A percentile compares a stretch with the other conserved stretches of the same genome.
Evolutionary conservation across 2,113 vertebrate species (phyloP).

Genomic region (Erinaceus europaeus): DNA sequence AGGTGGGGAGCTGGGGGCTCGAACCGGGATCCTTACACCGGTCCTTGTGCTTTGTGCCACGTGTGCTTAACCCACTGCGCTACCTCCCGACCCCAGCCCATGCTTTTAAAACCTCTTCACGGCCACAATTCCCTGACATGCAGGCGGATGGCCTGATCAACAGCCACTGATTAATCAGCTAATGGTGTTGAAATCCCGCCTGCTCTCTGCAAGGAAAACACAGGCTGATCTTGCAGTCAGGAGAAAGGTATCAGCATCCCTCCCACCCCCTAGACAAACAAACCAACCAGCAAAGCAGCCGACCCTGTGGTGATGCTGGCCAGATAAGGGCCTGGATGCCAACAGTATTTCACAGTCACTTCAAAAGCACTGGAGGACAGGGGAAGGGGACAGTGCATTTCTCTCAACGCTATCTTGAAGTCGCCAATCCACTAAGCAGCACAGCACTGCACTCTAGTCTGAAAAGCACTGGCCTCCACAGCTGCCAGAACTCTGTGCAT

Average conservation of each 20-base stretch:
- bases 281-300: neutral
- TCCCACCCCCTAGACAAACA: neutral
- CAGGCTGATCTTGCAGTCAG: neutral
- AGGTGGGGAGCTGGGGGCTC: no score
- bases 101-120: neutral
- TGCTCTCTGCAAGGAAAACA: neutral
- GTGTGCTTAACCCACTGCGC: no score
- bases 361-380: constrained; percentile 2
- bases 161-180: neutral
- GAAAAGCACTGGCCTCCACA: neutral
- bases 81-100: no score
- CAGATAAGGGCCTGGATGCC: neutral
- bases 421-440: neutral
- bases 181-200: neutral
- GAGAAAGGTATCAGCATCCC: neutral
- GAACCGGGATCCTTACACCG: no score
- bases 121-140: neutral
- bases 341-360: neutral
- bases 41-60: no score
- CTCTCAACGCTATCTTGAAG: neutral
- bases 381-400: neutral
- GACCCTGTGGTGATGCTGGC: neutral
- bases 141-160: neutral
- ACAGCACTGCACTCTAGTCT: neutral
- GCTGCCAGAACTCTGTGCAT: neutral